Evolutionary conservation across 2,797 vertebrate species (phyloP).

Genomic region (Manis javanica): DNA sequence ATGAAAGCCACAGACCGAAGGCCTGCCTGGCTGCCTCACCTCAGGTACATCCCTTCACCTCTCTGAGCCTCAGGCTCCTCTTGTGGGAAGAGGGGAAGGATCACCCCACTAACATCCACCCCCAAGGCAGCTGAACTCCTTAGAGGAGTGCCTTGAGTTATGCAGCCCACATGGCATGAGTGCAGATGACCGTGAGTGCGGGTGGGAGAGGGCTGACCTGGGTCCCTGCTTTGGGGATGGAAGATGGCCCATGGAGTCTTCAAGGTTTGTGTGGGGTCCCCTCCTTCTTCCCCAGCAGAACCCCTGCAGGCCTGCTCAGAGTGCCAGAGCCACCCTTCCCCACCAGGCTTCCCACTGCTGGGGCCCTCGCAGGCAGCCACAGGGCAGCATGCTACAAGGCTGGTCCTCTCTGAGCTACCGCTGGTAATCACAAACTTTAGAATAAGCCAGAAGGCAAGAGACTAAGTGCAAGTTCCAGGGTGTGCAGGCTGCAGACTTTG

Average conservation of each 20-base stretch:
- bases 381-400: background rate
- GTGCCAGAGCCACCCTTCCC: fast-evolving
- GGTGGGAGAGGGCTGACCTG: background rate
- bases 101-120: fast-evolving
- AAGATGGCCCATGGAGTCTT: background rate
- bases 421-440: background rate
- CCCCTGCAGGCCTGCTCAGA: background rate
- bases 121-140: background rate
- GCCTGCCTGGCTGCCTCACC: background rate
- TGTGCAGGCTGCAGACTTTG: background rate
- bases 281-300: background rate
- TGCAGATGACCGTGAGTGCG: background rate
- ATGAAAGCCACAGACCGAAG: background rate
- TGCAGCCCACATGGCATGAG: fast-evolving
- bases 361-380: background rate
- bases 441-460: background rate
- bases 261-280: background rate
- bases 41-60: background rate
- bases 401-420: no score
- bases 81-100: background rate
- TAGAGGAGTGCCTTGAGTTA: no score
- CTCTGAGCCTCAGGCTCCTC: background rate
- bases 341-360: background rate
- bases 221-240: background rate
- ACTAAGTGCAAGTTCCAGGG: background rate